These are phyloP conservation scores for Melipona bicolor DNA, from an alignment of 2,888 invertebrate genomes.

Conservation along the genomic window DNA sequence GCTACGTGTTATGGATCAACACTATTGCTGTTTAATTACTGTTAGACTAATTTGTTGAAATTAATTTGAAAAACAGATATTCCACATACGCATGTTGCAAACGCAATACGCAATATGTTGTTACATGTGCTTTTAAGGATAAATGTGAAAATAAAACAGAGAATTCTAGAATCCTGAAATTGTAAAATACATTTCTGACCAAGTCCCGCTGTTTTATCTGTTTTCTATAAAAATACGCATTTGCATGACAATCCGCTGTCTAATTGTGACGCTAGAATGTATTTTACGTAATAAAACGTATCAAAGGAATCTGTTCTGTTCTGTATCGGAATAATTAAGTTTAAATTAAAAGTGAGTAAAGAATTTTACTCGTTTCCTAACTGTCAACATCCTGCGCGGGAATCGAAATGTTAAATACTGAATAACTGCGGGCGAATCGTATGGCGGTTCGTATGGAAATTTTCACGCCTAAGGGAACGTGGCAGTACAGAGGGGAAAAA, in stretches of 20 bases:
- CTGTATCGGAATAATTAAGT: too few species aligned
- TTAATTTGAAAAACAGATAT: not conserved
- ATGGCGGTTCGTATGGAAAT: not conserved
- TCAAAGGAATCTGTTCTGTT: too few species aligned
- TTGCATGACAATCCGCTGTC: not conserved
- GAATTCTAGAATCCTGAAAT: not conserved
- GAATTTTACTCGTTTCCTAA: too few species aligned
- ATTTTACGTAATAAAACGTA: too few species aligned
- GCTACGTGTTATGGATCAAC: too few species aligned
- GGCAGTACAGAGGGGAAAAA: not conserved
- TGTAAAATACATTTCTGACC: not conserved
- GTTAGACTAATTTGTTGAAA: not conserved
- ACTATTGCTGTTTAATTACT: not conserved
- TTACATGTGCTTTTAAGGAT: not conserved
- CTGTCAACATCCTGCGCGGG: not conserved
- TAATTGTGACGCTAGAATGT: not conserved
- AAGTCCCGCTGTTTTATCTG: not conserved
- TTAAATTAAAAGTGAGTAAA: too few species aligned
- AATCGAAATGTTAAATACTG: not conserved
- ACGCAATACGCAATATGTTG: not conserved
- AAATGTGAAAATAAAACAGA: not conserved
- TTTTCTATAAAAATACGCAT: not conserved
- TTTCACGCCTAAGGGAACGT: slow-evolving; percentile 25
- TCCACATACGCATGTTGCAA: not conserved
- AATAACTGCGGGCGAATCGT: not conserved